These are phyloP conservation scores for Julus scandinavius DNA, from an alignment of 2,888 invertebrate genomes.

Conservation along the genomic window DNA sequence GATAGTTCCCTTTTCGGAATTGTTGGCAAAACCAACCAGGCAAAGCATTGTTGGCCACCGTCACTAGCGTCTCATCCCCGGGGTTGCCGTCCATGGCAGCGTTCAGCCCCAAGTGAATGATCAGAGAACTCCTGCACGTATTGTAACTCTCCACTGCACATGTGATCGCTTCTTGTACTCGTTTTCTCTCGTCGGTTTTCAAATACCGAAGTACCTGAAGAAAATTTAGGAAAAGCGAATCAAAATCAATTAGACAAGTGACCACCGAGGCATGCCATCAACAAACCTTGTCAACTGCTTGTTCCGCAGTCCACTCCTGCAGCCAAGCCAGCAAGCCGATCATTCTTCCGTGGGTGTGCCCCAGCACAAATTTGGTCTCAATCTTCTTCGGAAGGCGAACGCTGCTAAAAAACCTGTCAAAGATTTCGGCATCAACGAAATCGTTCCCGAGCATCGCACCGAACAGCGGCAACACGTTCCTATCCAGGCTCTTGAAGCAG, in stretches of 20 bases:
- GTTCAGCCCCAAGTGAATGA: background rate
- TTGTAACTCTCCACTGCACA: background rate
- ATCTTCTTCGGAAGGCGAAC: conserved; percentile 70
- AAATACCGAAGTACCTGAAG: background rate
- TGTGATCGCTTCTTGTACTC: background rate
- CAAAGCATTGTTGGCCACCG: background rate
- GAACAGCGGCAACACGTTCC: conserved; percentile 78
- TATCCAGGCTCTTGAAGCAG: conserved; percentile 75
- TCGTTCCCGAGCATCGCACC: conserved; percentile 91
- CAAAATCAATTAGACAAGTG: background rate
- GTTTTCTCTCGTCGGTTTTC: background rate
- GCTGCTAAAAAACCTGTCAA: conserved; percentile 76
- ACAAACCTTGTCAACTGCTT: conserved; percentile 73
- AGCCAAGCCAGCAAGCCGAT: conserved; percentile 81
- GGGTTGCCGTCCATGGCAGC: background rate
- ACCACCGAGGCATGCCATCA: background rate
- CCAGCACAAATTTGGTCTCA: conserved; percentile 64
- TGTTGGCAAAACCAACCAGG: background rate
- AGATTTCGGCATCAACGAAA: conserved; percentile 77
- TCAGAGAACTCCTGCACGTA: background rate
- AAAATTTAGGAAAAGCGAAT: background rate
- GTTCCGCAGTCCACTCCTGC: conserved; percentile 75
- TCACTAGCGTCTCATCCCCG: background rate
- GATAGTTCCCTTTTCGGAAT: conserved; percentile 69
- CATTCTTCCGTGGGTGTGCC: conserved; percentile 77